phyloP scores from a whole-genome alignment of 2,113 vertebrate genomes.

The Choloepus hoffmanni region DNA sequence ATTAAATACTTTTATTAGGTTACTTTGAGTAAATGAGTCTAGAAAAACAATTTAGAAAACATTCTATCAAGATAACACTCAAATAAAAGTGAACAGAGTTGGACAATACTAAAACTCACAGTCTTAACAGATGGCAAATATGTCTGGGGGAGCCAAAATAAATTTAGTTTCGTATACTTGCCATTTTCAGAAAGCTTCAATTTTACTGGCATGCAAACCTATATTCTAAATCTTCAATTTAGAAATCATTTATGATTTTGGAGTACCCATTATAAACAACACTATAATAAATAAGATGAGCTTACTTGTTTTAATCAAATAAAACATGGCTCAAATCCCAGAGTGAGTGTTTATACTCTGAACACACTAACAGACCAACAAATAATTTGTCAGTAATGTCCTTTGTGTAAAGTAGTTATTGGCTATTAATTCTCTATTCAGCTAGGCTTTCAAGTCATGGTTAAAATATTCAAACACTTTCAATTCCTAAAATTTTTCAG shows the following conservation, averaged over 20 bases:
- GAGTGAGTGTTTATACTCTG: not conserved
- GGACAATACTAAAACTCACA: conserved; percentile 50
- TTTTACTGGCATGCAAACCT: not conserved
- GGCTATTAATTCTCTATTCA: not conserved
- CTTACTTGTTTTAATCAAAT: not conserved
- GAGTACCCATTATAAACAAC: not conserved
- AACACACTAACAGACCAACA: not conserved
- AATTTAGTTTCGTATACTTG: conserved; percentile 69
- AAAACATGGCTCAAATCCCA: conserved; percentile 64
- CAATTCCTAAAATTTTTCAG: conserved; percentile 35
- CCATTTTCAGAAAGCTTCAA: not conserved
- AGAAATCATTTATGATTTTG: not conserved
- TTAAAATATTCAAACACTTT: not conserved
- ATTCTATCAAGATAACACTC: conserved; percentile 52
- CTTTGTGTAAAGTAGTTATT: not conserved
- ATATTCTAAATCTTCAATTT: not conserved
- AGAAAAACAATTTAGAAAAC: conserved; percentile 10
- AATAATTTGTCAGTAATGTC: conserved; percentile 25
- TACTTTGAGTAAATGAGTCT: conserved; percentile 22
- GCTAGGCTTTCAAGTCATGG: conserved; percentile 1
- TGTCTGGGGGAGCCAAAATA: conserved; percentile 27
- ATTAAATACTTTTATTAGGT: not conserved
- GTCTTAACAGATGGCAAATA: conserved; percentile 66
- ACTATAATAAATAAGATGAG: not conserved
- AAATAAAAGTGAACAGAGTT: conserved; percentile 51